Evolutionary conservation across 2,797 vertebrate species (phyloP).

Genomic region (Hypotaenidia philippensis): DNA sequence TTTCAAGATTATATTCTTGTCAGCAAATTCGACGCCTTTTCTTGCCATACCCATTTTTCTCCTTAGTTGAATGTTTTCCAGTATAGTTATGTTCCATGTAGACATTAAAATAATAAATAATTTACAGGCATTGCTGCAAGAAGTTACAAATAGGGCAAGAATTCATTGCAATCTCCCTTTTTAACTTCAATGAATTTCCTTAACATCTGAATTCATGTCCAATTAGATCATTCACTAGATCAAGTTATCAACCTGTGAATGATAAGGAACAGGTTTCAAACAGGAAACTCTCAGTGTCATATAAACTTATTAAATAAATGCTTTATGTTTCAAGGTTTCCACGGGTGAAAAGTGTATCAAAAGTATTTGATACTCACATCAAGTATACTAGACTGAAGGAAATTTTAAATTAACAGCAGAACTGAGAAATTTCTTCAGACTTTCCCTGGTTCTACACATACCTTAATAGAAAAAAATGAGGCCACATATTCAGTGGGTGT

Average conservation of each 20-base stretch:
- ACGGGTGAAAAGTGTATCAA: neutral
- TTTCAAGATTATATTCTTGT: neutral
- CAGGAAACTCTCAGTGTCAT: neutral
- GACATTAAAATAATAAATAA: slow-evolving; percentile 14
- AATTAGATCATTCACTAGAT: neutral
- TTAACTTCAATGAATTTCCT: neutral
- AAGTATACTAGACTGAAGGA: neutral
- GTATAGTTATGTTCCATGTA: neutral
- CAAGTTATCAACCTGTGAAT: neutral
- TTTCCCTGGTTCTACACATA: neutral
- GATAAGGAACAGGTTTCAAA: neutral
- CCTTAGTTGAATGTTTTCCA: neutral
- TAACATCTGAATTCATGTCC: neutral
- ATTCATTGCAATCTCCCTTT: neutral
- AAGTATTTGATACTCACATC: neutral
- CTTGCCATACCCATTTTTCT: neutral
- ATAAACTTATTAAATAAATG: neutral
- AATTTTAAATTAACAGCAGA: neutral
- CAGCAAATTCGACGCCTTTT: neutral
- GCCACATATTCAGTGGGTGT: neutral
- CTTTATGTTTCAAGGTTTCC: neutral
- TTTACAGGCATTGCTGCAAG: neutral
- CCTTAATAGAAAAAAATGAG: neutral
- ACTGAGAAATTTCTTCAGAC: neutral
- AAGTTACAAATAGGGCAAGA: neutral